phyloP scores from a whole-genome alignment of 2,888 invertebrate species.

The Tetranychus truncatus region DNA sequence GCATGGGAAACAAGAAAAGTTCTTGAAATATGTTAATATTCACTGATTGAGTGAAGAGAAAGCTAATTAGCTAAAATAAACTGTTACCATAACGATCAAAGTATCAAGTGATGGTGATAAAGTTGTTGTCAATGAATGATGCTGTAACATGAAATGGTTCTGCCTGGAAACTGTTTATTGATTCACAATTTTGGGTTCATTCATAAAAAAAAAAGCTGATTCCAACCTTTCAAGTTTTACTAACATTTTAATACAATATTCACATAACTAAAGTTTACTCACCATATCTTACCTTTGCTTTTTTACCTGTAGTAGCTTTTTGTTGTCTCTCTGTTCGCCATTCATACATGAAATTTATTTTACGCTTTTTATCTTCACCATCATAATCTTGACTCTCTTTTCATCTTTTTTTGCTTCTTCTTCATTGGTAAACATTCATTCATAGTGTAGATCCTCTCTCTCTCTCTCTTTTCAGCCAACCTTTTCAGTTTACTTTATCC shows the following conservation, averaged over 20 bases:
- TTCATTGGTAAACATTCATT: neutral
- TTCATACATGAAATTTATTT: neutral
- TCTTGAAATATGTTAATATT: neutral
- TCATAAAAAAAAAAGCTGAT: neutral
- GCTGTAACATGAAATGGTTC: neutral
- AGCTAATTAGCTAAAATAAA: neutral
- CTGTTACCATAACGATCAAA: neutral
- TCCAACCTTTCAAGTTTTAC: neutral
- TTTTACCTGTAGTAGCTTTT: neutral
- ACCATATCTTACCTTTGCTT: neutral
- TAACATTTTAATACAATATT: neutral
- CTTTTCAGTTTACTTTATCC: neutral
- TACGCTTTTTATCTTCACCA: neutral
- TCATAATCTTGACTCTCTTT: neutral
- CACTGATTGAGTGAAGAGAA: neutral
- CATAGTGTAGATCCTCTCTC: neutral
- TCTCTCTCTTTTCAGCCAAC: neutral
- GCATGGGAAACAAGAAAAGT: too few relatives aligned
- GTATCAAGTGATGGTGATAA: neutral
- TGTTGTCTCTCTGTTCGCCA: neutral
- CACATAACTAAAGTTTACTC: neutral
- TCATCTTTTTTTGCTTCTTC: neutral
- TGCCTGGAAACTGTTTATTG: neutral
- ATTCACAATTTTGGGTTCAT: neutral
- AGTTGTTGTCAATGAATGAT: neutral